Evolutionary conservation across 2,888 invertebrate genomes (phyloP).

Genomic region (Drosophila koepferae): DNA sequence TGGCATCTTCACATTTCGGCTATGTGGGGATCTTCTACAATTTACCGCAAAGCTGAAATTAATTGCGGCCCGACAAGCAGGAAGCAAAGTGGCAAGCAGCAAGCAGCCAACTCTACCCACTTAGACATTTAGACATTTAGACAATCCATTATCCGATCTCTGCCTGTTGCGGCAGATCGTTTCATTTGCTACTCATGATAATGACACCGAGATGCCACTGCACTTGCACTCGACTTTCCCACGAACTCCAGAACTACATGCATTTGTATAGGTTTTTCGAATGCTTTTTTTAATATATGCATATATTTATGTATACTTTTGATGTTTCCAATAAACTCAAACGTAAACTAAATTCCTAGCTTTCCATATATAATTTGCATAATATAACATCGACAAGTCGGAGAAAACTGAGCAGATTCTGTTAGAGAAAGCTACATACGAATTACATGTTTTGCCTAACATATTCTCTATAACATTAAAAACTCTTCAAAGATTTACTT

Average conservation of each 20-base stretch:
- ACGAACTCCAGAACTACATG: conserved; percentile 7
- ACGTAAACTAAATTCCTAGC: background rate
- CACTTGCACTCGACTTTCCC: conserved; percentile 16
- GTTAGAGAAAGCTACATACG: background rate
- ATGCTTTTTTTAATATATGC: background rate
- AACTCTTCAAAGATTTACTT: background rate
- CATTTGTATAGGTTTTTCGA: background rate
- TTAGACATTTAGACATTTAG: conserved; percentile 43
- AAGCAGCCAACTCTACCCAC: conserved; percentile 38
- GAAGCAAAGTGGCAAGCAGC: conserved; percentile 31
- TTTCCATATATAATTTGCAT: background rate
- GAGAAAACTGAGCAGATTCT: background rate
- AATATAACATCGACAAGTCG: background rate
- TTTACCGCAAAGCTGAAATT: conserved; percentile 41
- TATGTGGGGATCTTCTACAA: conserved; percentile 18
- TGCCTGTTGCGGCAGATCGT: conserved; percentile 28
- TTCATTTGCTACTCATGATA: conserved; percentile 3
- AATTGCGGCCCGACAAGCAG: conserved; percentile 37
- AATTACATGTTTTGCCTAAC: background rate
- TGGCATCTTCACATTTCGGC: conserved; percentile 14
- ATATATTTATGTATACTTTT: background rate
- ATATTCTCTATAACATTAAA: background rate
- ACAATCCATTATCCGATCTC: conserved; percentile 53
- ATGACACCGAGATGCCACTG: conserved; percentile 11
- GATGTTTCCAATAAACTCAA: background rate